phyloP scores from a whole-genome alignment of 2,113 vertebrate species.

The Meriones unguiculatus region DNA sequence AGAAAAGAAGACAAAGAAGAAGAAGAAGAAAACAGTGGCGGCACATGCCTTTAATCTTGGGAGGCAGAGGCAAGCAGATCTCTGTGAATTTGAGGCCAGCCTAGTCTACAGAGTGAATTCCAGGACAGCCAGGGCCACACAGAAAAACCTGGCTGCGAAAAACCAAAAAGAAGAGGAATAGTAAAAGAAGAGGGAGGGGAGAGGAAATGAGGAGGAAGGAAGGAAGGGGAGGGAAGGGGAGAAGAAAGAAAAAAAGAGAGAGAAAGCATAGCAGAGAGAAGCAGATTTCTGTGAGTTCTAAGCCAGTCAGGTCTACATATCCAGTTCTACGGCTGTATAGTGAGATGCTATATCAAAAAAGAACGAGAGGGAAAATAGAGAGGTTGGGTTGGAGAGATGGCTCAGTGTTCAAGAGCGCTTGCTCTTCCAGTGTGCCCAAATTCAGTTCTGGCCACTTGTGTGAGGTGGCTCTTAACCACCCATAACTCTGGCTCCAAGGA shows the following conservation, averaged over 20 bases:
- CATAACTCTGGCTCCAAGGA: background rate
- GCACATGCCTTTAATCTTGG: background rate
- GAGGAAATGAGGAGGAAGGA: background rate
- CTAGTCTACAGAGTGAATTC: background rate
- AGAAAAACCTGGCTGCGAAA: background rate
- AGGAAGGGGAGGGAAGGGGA: background rate
- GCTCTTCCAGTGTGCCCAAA: background rate
- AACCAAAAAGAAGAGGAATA: background rate
- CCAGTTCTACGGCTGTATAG: background rate
- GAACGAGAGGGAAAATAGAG: background rate
- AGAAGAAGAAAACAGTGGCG: background rate
- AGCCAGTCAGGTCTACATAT: background rate
- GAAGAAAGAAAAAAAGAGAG: background rate
- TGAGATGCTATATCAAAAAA: background rate
- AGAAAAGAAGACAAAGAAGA: no score
- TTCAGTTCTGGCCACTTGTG: background rate
- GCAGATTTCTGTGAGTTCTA: background rate
- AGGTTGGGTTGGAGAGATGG: background rate
- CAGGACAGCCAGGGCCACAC: background rate
- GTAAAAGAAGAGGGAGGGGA: background rate
- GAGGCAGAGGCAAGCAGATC: background rate
- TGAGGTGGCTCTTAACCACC: background rate
- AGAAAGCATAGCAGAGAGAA: background rate
- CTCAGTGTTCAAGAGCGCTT: background rate
- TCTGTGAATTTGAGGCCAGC: background rate